Conservation (phyloP, 2,888 invertebrate species). For the Drosophila siamana region DNA sequence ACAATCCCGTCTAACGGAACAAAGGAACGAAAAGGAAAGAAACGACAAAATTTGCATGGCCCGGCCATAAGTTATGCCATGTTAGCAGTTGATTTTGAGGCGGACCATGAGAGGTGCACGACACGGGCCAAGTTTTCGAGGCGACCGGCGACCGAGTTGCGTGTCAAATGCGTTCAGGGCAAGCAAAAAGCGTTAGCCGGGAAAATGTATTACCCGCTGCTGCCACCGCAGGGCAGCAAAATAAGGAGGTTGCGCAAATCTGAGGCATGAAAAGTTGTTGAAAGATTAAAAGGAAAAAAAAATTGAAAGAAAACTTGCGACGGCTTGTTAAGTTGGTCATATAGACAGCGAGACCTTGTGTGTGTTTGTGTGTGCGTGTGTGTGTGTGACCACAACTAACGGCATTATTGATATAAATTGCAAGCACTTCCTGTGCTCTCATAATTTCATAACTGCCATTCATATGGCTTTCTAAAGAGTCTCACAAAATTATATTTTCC, state of each 20-base stretch:
- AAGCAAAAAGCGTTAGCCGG: slow-evolving; percentile 13
- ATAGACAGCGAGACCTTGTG: slow-evolving; percentile 41
- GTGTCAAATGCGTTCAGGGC: slow-evolving; percentile 68
- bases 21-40: slow-evolving; percentile 16
- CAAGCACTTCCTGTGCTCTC: slow-evolving; percentile 57
- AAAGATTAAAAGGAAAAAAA: slow-evolving; percentile 59
- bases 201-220: slow-evolving; percentile 30
- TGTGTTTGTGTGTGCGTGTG: too few relatives aligned
- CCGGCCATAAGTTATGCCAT: slow-evolving; percentile 78
- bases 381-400: slow-evolving; percentile 46
- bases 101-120: slow-evolving; percentile 48
- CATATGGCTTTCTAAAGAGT: slow-evolving; percentile 10
- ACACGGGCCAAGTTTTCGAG: slow-evolving; percentile 42
- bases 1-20: slow-evolving; percentile 51
- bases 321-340: neutral
- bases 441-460: slow-evolving; percentile 35
- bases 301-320: slow-evolving; percentile 8
- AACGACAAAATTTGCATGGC: slow-evolving; percentile 71
- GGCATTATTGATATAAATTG: slow-evolving; percentile 79
- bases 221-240: slow-evolving; percentile 11
- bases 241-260: too few relatives aligned
- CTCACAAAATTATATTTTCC: slow-evolving; percentile 29
- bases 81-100: slow-evolving; percentile 79
- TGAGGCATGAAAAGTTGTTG: slow-evolving; percentile 52
- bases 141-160: slow-evolving; percentile 57